Evolutionary conservation across 2,797 vertebrate species (phyloP).

Genomic region (Coracias cyanogaster): DNA sequence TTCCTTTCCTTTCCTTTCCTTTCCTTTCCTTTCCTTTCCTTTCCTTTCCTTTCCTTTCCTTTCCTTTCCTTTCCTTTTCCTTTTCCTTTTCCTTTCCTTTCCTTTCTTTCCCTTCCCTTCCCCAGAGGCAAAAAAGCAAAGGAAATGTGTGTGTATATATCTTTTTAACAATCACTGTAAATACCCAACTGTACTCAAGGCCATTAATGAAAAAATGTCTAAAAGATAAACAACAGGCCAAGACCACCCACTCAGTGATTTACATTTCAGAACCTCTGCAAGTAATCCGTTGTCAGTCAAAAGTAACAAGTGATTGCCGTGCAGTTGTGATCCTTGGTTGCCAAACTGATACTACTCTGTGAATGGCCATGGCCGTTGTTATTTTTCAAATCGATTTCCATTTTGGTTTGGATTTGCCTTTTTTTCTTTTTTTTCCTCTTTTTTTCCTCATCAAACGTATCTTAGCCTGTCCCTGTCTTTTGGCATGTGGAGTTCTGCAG

Average conservation of each 20-base stretch:
- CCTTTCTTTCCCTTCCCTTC: background rate
- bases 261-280: constrained; percentile 50
- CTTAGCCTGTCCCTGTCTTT: background rate
- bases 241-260: background rate
- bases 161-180: constrained; percentile 59
- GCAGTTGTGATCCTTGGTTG: constrained; percentile 59
- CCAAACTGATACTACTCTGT: constrained; percentile 19
- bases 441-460: background rate
- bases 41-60: too few relatives aligned
- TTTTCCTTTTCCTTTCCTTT: background rate
- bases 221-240: background rate
- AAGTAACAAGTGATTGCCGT: constrained; percentile 53
- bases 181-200: constrained; percentile 49
- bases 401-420: background rate
- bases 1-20: too few relatives aligned
- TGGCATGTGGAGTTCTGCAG: background rate
- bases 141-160: background rate
- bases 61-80: too few relatives aligned
- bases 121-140: background rate
- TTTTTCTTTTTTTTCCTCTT: background rate
- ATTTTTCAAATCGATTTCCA: background rate
- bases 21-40: background rate
- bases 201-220: constrained; percentile 14
- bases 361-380: background rate
- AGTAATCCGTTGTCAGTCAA: constrained; percentile 32